Evolutionary conservation across 2,888 invertebrate genomes (phyloP).

Genomic region (Lordiphosa andalusiaca): DNA sequence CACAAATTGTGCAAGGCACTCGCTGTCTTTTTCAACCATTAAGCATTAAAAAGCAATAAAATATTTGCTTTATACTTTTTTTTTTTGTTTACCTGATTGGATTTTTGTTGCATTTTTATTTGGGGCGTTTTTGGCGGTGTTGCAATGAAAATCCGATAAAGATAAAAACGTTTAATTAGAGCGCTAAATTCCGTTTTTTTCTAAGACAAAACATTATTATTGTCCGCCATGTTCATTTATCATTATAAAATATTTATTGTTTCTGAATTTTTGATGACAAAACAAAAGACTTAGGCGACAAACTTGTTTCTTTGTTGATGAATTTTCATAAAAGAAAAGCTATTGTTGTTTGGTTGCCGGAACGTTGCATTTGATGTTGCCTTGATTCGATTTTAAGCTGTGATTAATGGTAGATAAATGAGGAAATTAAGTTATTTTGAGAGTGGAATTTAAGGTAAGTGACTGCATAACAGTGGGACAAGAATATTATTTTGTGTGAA

Average conservation of each 20-base stretch:
- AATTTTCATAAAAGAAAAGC: conserved; percentile 43
- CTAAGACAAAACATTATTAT: conserved; percentile 29
- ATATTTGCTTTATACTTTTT: conserved; percentile 34
- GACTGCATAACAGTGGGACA: too few relatives aligned
- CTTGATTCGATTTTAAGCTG: not conserved
- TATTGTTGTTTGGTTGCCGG: conserved; percentile 31
- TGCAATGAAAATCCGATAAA: conserved; percentile 59
- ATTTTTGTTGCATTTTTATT: conserved; percentile 17
- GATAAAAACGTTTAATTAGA: conserved; percentile 64
- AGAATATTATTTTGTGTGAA: too few relatives aligned
- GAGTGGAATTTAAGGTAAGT: too few relatives aligned
- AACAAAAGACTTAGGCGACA: conserved; percentile 72
- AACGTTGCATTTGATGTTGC: conserved; percentile 9
- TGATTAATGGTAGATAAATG: conserved; percentile 1
- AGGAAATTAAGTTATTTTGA: too few relatives aligned
- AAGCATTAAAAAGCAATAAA: conserved; percentile 44
- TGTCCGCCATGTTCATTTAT: conserved; percentile 55
- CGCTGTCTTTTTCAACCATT: conserved; percentile 20
- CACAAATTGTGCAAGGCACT: conserved; percentile 48
- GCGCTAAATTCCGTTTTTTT: conserved; percentile 46
- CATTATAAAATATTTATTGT: conserved; percentile 38
- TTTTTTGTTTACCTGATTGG: conserved; percentile 17
- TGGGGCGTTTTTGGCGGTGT: conserved; percentile 35
- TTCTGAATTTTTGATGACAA: conserved; percentile 40
- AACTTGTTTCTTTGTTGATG: conserved; percentile 52